Percentiles rank a stretch among this genome's conserved stretches.
Conservation (phyloP, 2,888 invertebrate species). For the Pterostichus niger region DNA sequence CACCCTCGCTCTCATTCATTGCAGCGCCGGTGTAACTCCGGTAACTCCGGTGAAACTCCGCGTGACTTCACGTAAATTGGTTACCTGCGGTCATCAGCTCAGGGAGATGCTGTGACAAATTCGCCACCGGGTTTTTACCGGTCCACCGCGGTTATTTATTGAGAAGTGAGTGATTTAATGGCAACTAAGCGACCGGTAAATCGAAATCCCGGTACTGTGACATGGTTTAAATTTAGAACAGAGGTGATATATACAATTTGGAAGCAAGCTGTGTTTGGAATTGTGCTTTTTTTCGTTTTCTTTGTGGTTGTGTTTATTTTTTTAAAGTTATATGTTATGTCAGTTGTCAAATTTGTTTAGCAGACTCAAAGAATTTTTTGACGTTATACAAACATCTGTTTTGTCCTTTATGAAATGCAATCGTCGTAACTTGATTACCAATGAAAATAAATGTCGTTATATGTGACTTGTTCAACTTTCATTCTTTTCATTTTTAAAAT, state of each 20-base stretch:
- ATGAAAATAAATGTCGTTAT: no score
- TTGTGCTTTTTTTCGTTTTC: constrained; percentile 19
- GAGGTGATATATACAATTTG: constrained; percentile 2
- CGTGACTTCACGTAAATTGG: constrained; percentile 33
- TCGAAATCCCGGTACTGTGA: constrained; percentile 12
- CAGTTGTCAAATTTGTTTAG: constrained; percentile 48
- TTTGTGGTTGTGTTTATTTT: constrained; percentile 36
- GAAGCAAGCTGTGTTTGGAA: constrained; percentile 26
- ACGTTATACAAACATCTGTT: constrained; percentile 13
- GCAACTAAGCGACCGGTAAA: constrained; percentile 44
- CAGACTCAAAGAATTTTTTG: constrained; percentile 32
- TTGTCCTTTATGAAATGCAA: neutral
- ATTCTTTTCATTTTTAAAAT: no score
- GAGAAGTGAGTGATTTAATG: constrained; percentile 45
- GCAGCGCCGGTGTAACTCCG: neutral
- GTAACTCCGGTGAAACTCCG: neutral
- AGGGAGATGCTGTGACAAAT: constrained; percentile 34
- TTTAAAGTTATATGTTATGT: constrained; percentile 11
- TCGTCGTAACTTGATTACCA: neutral
- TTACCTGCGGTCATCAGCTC: constrained; percentile 19
- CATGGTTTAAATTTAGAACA: constrained; percentile 11
- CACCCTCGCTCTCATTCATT: neutral
- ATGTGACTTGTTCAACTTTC: no score
- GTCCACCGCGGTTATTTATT: constrained; percentile 18
- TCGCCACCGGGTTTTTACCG: constrained; percentile 38